Evolutionary conservation across 1,140 invertebrate genomes (phyloP), one percentile per base, ranked within the genome.

Genomic region (Macrobrachium rosenbergii): DNA sequence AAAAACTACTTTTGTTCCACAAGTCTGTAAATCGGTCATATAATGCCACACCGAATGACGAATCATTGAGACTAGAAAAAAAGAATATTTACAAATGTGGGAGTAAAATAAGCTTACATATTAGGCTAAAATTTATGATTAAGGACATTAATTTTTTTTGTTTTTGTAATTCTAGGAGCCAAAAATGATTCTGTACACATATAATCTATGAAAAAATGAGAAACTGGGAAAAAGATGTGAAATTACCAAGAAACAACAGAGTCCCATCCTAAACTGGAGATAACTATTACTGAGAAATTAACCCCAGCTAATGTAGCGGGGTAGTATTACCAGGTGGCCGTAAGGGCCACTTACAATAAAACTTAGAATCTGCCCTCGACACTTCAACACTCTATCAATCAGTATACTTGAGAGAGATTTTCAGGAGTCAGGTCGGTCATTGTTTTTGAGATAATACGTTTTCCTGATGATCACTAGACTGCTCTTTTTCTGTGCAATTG

Each of bases 41-140:
- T 81, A 73, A 81, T 87, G 85, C 85, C 85, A 82, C 85, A 87
- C 85, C 85, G 85, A 87, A 87, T 83, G 77, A 87, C 45, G 28
- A 81, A 62, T 81, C 67, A 64, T 83, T 62, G 67, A 87, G 85
- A 64, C 78, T 81, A 80, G 69, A 87, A 86, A 87, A 80, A 19
- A 81, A 79, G 23, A 23, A 81, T 87, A 81, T 87, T 87, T 87
- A 87, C 85, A 87, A 76, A 87, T 81, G 85, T 82, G 78, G 58
- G 85, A 81, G 77, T 76, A 80, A 77, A 83, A 83, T 75, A 83
- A 83, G 82, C 82, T 83, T 83, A 60, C 52, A 45, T 83, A 76
- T 76, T 63, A 76, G 76, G 82, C 82, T 73, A 75, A 83, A 83
- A 83, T 23, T 83, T 83, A 76, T 83, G 69, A 59, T 76, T 75